Base-by-base conservation (phyloP, 2,888 invertebrate genomes). In the Gortyna flavago region DNA sequence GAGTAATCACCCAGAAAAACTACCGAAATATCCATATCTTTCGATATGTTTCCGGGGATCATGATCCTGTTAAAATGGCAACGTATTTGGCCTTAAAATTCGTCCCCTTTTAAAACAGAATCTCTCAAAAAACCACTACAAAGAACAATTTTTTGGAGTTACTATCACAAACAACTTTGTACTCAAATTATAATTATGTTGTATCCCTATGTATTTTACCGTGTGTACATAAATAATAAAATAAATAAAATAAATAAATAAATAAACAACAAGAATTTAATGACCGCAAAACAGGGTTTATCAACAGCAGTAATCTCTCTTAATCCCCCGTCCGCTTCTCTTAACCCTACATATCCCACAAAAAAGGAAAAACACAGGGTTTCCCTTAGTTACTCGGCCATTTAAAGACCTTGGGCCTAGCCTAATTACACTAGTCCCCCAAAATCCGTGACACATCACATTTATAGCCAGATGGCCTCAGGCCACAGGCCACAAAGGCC, bases 361-460 rank as follows among this genome's bases (percentile, higher is more conserved):
- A 29, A 9, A 66, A 38, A 51, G 65, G 48, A 59, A 35, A 54
- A 61, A 65, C n/a, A 29, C 35, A 44, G 3, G 29, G 35, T 44
- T 54, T 32, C 51, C 1, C 35, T n/a, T 29, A 51, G 38, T 41
- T 48, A 59, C 51, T 6, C 16, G 57, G 35, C 18, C 38, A 48
- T 66, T 35, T 11, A 44, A 51, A 59, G 21, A 32, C 41, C 48
- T 35, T 9, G 21, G n/a, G n/a, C 71, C n/a, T 71, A 29, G 16
- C 57, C 70, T 68, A 81, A 85, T 77, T 72, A 65, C 18, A 0
- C 1, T 16, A 54, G 54, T n/a, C 65, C n/a, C 7, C 70, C n/a
- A 29, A 66, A 79, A 59, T 57, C 38, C 64, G 16, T 72, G 69
- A 80, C 81, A 66, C 65, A 72, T 51, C 16, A 64, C 41, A 65